phyloP scores from a whole-genome alignment of 1,140 invertebrate genomes.

The Riptortus pedestris region DNA sequence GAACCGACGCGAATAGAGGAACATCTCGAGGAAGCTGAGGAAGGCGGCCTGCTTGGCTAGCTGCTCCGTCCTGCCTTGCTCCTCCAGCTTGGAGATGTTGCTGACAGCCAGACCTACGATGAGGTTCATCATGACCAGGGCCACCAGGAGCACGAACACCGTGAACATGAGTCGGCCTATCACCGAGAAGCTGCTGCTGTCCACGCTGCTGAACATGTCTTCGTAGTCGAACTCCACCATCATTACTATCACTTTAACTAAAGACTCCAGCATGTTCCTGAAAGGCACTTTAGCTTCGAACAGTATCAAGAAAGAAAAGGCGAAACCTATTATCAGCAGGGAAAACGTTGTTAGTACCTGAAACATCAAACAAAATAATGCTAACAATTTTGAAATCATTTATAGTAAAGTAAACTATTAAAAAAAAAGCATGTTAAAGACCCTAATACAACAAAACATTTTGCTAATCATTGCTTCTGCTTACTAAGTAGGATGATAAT shows the following conservation, averaged over 20 bases:
- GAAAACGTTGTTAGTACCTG: constrained; percentile 41
- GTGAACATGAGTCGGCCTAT: constrained; percentile 33
- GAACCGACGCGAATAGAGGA: constrained; percentile 16
- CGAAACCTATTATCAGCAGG: constrained; percentile 45
- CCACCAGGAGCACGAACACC: constrained; percentile 37
- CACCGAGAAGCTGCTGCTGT: constrained; percentile 26
- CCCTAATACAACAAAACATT: neutral
- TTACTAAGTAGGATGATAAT: too few relatives aligned
- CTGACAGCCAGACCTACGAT: constrained; percentile 41
- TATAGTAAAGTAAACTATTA: neutral
- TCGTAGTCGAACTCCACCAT: constrained; percentile 48
- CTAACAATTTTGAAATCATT: neutral
- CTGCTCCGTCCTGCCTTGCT: constrained; percentile 29
- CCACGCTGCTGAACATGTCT: constrained; percentile 35
- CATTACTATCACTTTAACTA: constrained; percentile 47
- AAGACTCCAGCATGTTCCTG: constrained; percentile 37
- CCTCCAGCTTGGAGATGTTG: constrained; percentile 35
- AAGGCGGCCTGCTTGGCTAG: constrained; percentile 32
- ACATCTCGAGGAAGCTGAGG: constrained; percentile 29
- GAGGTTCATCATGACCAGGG: constrained; percentile 40
- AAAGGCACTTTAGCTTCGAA: constrained; percentile 40
- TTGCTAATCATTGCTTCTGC: too few relatives aligned
- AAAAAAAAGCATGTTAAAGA: constrained; percentile 14
- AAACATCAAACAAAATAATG: too few relatives aligned
- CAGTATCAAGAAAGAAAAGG: constrained; percentile 44